Conservation (phyloP, 1,140 invertebrate species). For the Anoplolepis gracilipes region DNA sequence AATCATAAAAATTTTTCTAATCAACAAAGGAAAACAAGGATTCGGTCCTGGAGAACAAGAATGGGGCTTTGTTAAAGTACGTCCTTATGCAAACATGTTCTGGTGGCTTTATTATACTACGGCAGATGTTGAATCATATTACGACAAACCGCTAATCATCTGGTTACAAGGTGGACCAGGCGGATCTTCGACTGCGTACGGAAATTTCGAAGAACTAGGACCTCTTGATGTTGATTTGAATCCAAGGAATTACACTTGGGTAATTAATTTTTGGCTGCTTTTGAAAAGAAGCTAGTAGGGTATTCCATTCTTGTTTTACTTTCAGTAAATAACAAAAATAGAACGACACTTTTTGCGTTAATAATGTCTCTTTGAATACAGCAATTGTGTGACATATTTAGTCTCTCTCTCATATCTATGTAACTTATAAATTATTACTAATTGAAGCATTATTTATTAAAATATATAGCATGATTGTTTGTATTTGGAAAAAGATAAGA, state of each 20-base stretch:
- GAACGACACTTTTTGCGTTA: too few relatives aligned
- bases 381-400: too few relatives aligned
- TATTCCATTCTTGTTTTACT: too few relatives aligned
- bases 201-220: constrained; percentile 93
- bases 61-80: constrained; percentile 90
- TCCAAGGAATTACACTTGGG: constrained; percentile 91
- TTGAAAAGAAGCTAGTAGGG: too few relatives aligned
- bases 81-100: constrained; percentile 91
- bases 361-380: too few relatives aligned
- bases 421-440: not conserved
- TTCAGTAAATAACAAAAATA: too few relatives aligned
- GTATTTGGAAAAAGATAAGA: not conserved
- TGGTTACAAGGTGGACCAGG: constrained; percentile 94
- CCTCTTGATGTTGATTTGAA: constrained; percentile 89
- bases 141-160: constrained; percentile 90
- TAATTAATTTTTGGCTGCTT: too few relatives aligned
- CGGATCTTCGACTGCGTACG: constrained; percentile 91
- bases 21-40: constrained; percentile 77
- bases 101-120: constrained; percentile 93
- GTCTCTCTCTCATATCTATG: too few relatives aligned
- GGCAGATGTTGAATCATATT: constrained; percentile 85
- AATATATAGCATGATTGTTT: not conserved
- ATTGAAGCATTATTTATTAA: not conserved
- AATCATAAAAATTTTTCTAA: not conserved
- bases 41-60: constrained; percentile 88